Conservation (phyloP, 2,797 vertebrate species). For the Clarias pachynema region DNA sequence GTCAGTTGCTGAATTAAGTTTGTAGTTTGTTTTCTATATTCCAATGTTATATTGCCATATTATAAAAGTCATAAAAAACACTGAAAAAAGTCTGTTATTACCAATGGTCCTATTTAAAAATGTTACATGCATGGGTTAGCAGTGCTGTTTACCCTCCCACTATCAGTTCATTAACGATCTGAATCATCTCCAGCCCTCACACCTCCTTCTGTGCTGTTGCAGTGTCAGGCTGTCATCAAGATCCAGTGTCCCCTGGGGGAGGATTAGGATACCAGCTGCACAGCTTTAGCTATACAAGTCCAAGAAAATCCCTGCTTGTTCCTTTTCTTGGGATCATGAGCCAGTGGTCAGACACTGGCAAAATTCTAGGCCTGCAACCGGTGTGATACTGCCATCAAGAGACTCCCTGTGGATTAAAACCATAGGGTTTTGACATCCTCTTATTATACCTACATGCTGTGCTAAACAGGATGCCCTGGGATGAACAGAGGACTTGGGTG, state of each 20-base stretch:
- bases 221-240: conserved; percentile 36
- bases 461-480: background rate
- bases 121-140: background rate
- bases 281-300: background rate
- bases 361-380: background rate
- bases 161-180: conserved; percentile 22
- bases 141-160: conserved; percentile 6
- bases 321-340: conserved; percentile 1
- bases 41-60: background rate
- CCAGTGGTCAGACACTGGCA: background rate
- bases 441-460: conserved; percentile 6
- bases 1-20: background rate
- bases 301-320: background rate
- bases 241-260: conserved; percentile 15
- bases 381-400: conserved; percentile 3
- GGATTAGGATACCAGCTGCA: conserved; percentile 24
- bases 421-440: conserved; percentile 1
- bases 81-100: background rate
- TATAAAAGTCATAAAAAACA: background rate
- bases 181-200: conserved; percentile 28
- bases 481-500: background rate
- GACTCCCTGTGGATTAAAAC: conserved; percentile 3
- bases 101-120: background rate
- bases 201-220: conserved; percentile 27
- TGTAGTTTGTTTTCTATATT: background rate